Evolutionary conservation across 2,888 invertebrate genomes (phyloP).

Genomic region (Thereva nobilitata): DNA sequence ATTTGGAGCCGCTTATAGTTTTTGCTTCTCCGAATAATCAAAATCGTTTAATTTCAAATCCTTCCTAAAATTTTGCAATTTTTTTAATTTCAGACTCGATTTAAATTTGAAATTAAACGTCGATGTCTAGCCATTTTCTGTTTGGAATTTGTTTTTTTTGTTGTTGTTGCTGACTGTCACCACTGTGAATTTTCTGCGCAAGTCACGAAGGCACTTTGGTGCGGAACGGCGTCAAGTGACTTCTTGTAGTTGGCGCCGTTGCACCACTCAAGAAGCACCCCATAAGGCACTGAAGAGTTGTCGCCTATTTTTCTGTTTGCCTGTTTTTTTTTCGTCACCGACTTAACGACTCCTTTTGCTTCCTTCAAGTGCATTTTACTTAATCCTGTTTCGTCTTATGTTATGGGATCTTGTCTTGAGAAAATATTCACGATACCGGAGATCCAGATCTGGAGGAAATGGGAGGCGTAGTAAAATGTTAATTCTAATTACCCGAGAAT

Average conservation of each 20-base stretch:
- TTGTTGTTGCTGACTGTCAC: neutral
- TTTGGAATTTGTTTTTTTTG: constrained; percentile 17
- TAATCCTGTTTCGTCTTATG: too few species aligned
- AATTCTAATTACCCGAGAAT: too few species aligned
- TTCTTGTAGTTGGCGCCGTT: constrained; percentile 38
- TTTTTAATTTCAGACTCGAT: constrained; percentile 31
- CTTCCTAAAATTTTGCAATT: constrained; percentile 5
- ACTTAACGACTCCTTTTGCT: too few species aligned
- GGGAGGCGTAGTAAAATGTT: too few species aligned
- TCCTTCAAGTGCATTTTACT: too few species aligned
- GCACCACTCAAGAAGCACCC: constrained; percentile 8
- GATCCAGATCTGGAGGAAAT: too few species aligned
- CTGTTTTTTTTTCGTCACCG: neutral
- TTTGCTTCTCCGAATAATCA: neutral
- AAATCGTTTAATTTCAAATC: neutral
- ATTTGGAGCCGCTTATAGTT: neutral
- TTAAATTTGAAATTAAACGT: constrained; percentile 24
- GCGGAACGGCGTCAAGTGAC: constrained; percentile 34
- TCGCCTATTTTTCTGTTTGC: constrained; percentile 38
- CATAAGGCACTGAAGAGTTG: constrained; percentile 31
- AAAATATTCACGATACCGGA: too few species aligned
- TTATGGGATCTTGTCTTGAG: too few species aligned
- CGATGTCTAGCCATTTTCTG: constrained; percentile 8
- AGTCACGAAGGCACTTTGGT: constrained; percentile 15
- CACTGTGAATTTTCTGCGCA: constrained; percentile 6